phyloP scores from a whole-genome alignment of 2,888 invertebrate species.

The Andrena bucephala region DNA sequence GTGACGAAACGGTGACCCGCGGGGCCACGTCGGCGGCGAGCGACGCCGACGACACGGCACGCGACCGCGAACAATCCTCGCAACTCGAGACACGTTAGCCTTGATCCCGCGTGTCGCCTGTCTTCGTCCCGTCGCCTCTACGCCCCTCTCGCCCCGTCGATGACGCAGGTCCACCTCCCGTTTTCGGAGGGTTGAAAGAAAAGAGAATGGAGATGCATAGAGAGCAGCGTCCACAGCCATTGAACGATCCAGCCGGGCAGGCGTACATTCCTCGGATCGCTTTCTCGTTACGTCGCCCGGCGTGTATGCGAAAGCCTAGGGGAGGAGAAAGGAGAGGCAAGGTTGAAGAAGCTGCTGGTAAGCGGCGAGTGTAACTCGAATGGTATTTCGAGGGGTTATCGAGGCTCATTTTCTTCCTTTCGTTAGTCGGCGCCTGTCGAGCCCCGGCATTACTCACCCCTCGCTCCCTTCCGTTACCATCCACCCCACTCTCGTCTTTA shows the following conservation, averaged over 20 bases:
- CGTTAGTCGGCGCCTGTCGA: conserved; percentile 44
- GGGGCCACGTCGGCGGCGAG: conserved; percentile 7
- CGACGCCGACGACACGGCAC: conserved; percentile 67
- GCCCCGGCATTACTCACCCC: conserved; percentile 43
- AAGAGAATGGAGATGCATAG: not conserved
- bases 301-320: conserved; percentile 34
- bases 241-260: conserved; percentile 22
- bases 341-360: conserved; percentile 43
- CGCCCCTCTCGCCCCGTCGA: conserved; percentile 13
- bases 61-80: conserved; percentile 75
- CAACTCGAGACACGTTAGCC: conserved; percentile 74
- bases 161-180: conserved; percentile 37
- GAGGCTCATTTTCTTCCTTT: conserved; percentile 48
- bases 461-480: conserved; percentile 18
- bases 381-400: conserved; percentile 61
- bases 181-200: conserved; percentile 16
- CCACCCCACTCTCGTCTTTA: not conserved
- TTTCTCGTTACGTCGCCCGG: conserved; percentile 46
- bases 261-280: conserved; percentile 46
- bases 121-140: conserved; percentile 36
- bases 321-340: conserved; percentile 21
- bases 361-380: conserved; percentile 58
- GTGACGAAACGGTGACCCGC: conserved; percentile 2
- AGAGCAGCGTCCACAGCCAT: no score
- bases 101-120: conserved; percentile 62